Base-by-base conservation (phyloP, 2,888 invertebrate genomes). In the Cheilosia variabilis region DNA sequence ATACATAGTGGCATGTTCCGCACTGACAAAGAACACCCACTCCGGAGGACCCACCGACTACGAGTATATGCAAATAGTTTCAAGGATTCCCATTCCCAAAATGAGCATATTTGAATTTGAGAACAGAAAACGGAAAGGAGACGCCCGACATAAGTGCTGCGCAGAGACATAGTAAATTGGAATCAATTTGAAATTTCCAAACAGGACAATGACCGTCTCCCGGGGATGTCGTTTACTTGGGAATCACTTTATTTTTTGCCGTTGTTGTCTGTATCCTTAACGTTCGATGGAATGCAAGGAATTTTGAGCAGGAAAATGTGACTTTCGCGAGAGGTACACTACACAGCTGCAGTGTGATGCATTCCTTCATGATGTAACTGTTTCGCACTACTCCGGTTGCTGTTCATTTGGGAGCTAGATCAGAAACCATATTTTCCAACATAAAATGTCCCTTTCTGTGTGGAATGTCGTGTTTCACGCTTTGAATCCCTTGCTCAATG, bases 401-500 rank as follows among this genome's bases (percentile, higher is more conserved):
- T 34, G 43, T 65, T 53, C 60, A 60, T 58, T 68, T 58, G n/a
- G 13, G 19, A 62, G 37, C 27, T 3, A 37, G 37, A 37, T 37
- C 37, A 37, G 10, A 47, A 37, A 50, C 17, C 17, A 69, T 45
- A 34, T 47, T 45, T 68, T 43, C 17, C 24, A 9, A 37, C 24
- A 27, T 9, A 34, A 53, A 41, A 37, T 31, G 5, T 71, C 47
- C 50, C 22, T 10, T 27, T 34, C 2, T 19, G 2, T 68, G n/a
- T 50, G 17, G 53, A 71, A 66, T 66, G 78, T 71, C 50, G 22
- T 60, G 65, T 50, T 63, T 69, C 60, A 69, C 57, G 52, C 47
- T 68, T 63, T 80, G 17, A 17, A 63, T 66, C 37, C 13, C 57
- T 15, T 90, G 90, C 88, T 90, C 91, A 90, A 88, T 91, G 91